Evolutionary conservation across 2,888 invertebrate species (phyloP), one percentile per base, ranked within the genome.

Genomic region (Eupithecia vulgata): DNA sequence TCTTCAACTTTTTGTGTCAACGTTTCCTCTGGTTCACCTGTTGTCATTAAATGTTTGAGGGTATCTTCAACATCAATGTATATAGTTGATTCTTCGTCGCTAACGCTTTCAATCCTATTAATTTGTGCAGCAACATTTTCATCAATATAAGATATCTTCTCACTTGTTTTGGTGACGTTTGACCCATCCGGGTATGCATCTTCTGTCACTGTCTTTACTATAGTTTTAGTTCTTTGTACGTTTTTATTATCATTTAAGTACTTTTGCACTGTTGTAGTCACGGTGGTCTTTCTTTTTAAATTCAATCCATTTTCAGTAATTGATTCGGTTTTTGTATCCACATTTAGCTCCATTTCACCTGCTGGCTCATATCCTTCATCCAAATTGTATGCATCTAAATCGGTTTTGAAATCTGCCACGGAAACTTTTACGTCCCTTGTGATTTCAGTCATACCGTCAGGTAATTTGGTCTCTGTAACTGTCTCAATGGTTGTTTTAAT

Each of bases 131-230:
- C 78, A 15, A 88, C 67, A 71, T 68, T 77, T 79, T 91, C 87
- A 81, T 94, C 93, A 17, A 85, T 35, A 1, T 91, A 79, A 21
- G 91, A 89, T 57, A 91, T 84, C 78, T 90, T 93, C 86, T 93
- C 92, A 81, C 86, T 91, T 6, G 90, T 92, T 81, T 91, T 92
- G 42, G 88, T 91, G 17, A 90, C 85, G 2, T 91, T 78, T 25
- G 92, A 89, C 3, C 93, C 92, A 85, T 94, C 92, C 12, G 91
- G 91, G 75, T 91, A 84, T 83, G 90, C 90, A 81, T 94, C 94
- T 86, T 92, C 92, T 68, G 85, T 83, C 1, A 88, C 77, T 5
- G 89, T 92, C 80, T 83, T 90, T 0, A 88, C 82, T 4, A 83
- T 90, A 8, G 86, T 91, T 84, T 91, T 90, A 17, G 84, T 88